Evolutionary conservation across 2,113 vertebrate genomes (phyloP).

Genomic region (Talpa occidentalis): DNA sequence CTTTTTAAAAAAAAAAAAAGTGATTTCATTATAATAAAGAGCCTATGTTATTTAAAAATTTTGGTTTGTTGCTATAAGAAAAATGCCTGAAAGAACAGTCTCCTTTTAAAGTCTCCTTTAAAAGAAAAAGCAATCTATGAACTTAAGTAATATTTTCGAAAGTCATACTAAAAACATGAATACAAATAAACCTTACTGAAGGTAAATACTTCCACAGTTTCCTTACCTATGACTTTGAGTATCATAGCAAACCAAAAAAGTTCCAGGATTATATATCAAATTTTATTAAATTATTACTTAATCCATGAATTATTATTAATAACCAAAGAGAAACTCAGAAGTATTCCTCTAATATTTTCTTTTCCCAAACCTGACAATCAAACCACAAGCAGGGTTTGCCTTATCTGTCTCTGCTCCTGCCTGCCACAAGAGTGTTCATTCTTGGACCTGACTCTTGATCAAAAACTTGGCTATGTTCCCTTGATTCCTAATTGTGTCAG

Average conservation of each 20-base stretch:
- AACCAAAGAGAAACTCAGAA: not conserved
- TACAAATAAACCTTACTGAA: slow-evolving; percentile 9
- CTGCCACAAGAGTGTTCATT: not conserved
- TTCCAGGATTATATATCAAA: not conserved
- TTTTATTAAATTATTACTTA: not conserved
- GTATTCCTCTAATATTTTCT: not conserved
- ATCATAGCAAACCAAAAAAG: not conserved
- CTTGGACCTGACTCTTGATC: not conserved
- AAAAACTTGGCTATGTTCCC: not conserved
- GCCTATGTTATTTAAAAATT: not conserved
- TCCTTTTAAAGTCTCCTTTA: not conserved
- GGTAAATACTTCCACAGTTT: not conserved
- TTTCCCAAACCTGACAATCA: not conserved
- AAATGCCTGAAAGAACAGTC: not conserved
- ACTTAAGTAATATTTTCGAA: not conserved
- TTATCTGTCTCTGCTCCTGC: not conserved
- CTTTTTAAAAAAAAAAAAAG: slow-evolving; percentile 11
- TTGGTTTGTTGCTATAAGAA: not conserved
- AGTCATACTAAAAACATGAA: not conserved
- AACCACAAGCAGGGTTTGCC: rapidly evolving
- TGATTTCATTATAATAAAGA: not conserved
- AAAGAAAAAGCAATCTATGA: not conserved
- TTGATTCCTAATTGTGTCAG: not conserved
- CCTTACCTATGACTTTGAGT: not conserved
- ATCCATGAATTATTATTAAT: not conserved